A percentile compares a stretch with the other conserved stretches of the same genome.
These are phyloP conservation scores for Oceanites oceanicus DNA, from an alignment of 2,113 vertebrate genomes.

Conservation along the genomic window DNA sequence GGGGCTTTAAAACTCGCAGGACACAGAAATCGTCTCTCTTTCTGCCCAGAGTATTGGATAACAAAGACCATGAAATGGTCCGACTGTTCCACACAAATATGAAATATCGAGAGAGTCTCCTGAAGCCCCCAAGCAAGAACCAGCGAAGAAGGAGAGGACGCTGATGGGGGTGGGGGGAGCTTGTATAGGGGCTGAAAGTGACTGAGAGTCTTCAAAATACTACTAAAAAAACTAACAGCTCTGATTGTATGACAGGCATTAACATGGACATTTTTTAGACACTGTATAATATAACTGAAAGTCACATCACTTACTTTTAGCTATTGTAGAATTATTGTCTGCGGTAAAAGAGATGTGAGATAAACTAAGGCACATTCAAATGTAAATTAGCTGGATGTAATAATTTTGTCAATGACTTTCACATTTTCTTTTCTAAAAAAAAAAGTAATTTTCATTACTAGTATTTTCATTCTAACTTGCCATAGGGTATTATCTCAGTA, in stretches of 20 bases:
- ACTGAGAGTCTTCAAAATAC: not conserved
- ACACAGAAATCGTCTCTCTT: slow-evolving; percentile 98
- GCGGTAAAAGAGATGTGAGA: not conserved
- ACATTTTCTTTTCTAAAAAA: not conserved
- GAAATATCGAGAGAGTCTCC: slow-evolving; percentile 62
- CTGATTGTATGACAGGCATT: not conserved
- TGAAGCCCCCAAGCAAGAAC: not conserved
- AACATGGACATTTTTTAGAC: not conserved
- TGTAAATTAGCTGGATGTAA: slow-evolving; percentile 36
- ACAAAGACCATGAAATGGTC: slow-evolving; percentile 91
- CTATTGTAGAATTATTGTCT: slow-evolving; percentile 24
- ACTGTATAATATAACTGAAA: not conserved
- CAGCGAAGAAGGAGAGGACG: slow-evolving; percentile 68
- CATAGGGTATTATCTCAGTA: not conserved
- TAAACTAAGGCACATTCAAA: not conserved
- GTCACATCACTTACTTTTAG: slow-evolving; percentile 2
- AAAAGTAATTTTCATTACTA: not conserved
- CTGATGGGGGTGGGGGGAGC: not conserved
- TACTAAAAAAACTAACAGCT: not conserved
- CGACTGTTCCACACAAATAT: slow-evolving; percentile 58
- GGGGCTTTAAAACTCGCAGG: slow-evolving; percentile 91
- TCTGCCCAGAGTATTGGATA: slow-evolving; percentile 90
- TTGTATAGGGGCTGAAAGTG: not conserved
- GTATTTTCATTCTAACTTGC: not conserved
- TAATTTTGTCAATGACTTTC: not conserved